Base-by-base conservation (phyloP, 53 echinoderm and acorn worm genomes). In the Mesocentrotus franciscanus region DNA sequence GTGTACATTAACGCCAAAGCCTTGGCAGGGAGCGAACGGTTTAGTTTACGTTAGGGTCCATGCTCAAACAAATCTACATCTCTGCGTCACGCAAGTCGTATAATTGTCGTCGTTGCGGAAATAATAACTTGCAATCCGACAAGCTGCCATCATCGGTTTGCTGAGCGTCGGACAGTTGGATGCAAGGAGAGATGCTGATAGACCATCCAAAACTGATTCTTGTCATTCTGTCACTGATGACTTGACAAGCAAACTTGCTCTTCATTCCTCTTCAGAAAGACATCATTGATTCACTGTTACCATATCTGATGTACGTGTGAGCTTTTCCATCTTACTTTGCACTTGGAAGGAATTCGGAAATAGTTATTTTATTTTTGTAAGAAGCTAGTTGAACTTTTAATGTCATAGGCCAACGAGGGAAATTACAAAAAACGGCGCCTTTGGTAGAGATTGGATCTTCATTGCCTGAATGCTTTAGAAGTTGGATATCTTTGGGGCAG, bases 1-100 rank as follows among this genome's bases (percentile, higher is more conserved):
- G 9, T 84, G 20, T 15, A 84, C 84, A 55, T 84, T 49, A 49
- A 84, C 84, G 84, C 84, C 84, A 9, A 84, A 84, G 18, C 22
- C 24, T 84, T 18, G 55, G 2, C 84, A 49, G 39, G 39, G 55
- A 84, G 84, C 49, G 84, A 84, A 55, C 20, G 24, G 39, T 13
- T 84, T 49, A 20, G 84, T 84, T 84, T 84, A 55, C 84, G 84
- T 33, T 42, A 22, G 84, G 55, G 39, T 42, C 7, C 84, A 22
- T 84, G 49, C 84, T 84, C 84, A 84, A 84, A 84, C 84, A 84
- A 24, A 84, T 84, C 84, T 22, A 39, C 49, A 42, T 24, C 39
- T 55, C 36, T 84, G 84, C 84, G 84, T 84, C 84, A 84, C 84
- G 39, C 84, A 10, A 84, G 84, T 84, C 84, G 76, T 76, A 49